Conservation (phyloP, 2,888 invertebrate species). For the Bellardia pandia region DNA sequence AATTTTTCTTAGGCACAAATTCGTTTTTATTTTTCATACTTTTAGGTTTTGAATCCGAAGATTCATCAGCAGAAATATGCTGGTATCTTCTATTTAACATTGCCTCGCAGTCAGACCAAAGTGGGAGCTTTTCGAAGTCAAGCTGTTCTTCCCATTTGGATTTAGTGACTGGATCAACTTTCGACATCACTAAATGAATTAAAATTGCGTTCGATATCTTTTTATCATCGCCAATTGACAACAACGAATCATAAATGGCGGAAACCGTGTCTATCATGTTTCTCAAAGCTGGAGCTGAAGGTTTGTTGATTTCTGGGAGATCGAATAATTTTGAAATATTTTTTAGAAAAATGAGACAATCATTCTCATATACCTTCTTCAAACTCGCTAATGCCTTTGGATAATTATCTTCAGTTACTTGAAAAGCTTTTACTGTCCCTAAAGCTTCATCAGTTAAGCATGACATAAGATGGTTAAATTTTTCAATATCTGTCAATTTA, state of each 20-base stretch:
- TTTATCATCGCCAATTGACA: conserved; percentile 70
- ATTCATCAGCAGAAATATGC: conserved; percentile 47
- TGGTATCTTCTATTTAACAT: conserved; percentile 55
- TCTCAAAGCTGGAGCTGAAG: conserved; percentile 64
- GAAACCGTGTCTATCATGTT: not conserved
- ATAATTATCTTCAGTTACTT: conserved; percentile 42
- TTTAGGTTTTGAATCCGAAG: conserved; percentile 7
- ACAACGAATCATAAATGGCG: conserved; percentile 64
- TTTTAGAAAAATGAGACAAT: too few species aligned
- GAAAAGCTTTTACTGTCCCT: conserved; percentile 42
- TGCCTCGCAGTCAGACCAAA: conserved; percentile 61
- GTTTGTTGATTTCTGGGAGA: conserved; percentile 63
- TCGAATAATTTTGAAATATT: conserved; percentile 69
- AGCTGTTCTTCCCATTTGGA: not conserved
- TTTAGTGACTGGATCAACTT: conserved; percentile 15
- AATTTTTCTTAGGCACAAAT: conserved; percentile 58
- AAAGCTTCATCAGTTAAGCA: conserved; percentile 46
- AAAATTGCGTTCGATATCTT: conserved; percentile 70
- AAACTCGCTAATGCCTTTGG: conserved; percentile 32
- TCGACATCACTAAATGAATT: conserved; percentile 13
- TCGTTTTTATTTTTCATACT: not conserved
- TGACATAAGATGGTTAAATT: conserved; percentile 17
- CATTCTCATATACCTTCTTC: conserved; percentile 59
- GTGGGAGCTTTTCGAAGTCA: conserved; percentile 48
- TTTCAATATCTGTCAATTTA: not conserved